Conservation (phyloP, 2,797 vertebrate species). For the Loris lydekkerianus region DNA sequence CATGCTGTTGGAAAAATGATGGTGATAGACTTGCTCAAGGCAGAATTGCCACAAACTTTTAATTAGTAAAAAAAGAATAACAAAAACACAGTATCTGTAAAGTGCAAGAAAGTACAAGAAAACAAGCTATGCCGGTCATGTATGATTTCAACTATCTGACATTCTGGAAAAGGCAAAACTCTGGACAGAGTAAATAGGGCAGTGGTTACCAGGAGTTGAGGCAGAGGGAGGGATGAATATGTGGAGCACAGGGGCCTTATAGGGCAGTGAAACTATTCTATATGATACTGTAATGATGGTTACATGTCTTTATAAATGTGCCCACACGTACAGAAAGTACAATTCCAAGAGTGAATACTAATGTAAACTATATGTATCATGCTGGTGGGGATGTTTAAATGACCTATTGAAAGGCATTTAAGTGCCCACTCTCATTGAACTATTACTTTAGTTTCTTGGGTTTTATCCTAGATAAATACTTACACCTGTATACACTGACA, state of each 20-base stretch:
- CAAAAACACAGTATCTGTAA: background rate
- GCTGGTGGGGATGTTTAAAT: too few relatives aligned
- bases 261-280: background rate
- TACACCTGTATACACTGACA: background rate
- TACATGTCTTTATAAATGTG: background rate
- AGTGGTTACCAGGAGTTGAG: background rate
- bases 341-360: background rate
- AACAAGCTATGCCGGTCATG: background rate
- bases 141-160: background rate
- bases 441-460: slow-evolving; percentile 43
- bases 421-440: background rate
- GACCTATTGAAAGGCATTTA: background rate
- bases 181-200: background rate
- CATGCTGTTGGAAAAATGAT: background rate
- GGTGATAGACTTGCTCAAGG: background rate
- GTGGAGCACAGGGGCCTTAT: background rate
- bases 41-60: background rate
- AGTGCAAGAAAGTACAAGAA: background rate
- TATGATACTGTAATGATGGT: too few relatives aligned
- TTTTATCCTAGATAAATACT: slow-evolving; percentile 40
- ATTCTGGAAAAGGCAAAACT: background rate
- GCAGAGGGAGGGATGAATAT: background rate
- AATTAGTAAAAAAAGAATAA: background rate
- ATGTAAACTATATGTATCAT: background rate
- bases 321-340: background rate